These are phyloP conservation scores for Prosapia bicincta DNA, from an alignment of 2,888 invertebrate genomes.

Conservation along the genomic window DNA sequence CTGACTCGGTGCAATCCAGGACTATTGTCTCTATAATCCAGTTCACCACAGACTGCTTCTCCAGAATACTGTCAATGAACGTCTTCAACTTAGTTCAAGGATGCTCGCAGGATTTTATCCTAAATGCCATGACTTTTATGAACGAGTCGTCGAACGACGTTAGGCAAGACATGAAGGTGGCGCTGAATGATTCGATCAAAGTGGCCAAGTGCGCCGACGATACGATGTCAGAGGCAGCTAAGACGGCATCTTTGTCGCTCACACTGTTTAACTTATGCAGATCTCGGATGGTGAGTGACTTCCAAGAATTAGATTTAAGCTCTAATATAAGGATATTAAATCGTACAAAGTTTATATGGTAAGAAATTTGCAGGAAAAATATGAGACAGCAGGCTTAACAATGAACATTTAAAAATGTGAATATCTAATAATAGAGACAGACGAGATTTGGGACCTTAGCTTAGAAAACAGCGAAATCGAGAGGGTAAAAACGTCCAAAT, in stretches of 20 bases:
- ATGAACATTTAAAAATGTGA: no score
- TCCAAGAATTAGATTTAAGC: no score
- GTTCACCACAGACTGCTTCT: neutral
- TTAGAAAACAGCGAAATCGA: no score
- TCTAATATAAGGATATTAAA: no score
- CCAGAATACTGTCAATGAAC: neutral
- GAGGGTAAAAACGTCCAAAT: no score
- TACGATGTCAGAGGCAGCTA: neutral
- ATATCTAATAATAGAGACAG: no score
- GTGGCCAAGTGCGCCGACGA: neutral
- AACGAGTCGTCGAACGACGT: neutral
- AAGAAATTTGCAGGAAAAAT: no score
- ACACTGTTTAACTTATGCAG: neutral
- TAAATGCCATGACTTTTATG: neutral
- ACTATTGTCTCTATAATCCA: neutral
- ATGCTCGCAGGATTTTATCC: neutral
- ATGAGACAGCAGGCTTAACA: no score
- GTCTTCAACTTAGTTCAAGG: neutral
- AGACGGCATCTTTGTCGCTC: neutral
- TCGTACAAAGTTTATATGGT: no score
- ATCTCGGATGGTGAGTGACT: neutral
- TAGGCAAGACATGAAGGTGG: neutral
- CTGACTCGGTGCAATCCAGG: neutral
- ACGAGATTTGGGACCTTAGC: no score
- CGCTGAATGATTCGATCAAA: neutral